Conservation (phyloP, 2,888 invertebrate species). For the Trissolcus brochymenae region DNA sequence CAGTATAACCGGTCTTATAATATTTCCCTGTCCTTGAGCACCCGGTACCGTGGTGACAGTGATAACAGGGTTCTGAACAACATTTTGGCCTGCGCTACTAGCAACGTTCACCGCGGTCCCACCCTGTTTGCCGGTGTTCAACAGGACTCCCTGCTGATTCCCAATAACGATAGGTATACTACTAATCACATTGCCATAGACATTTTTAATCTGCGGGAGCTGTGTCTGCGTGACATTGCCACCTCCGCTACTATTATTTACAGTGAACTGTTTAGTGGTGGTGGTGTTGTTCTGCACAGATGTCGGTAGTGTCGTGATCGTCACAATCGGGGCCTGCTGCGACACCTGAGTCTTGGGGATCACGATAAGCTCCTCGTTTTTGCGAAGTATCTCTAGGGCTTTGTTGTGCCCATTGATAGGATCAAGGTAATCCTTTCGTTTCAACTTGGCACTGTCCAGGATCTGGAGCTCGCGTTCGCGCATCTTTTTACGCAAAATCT, state of each 20-base stretch:
- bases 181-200: conserved; percentile 59
- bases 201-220: conserved; percentile 52
- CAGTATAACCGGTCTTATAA: conserved; percentile 57
- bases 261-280: conserved; percentile 14
- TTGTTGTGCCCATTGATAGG: conserved; percentile 63
- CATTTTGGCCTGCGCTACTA: neutral
- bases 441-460: conserved; percentile 64
- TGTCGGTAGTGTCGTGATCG: conserved; percentile 57
- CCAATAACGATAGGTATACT: conserved; percentile 62
- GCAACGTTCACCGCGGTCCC: neutral
- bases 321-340: conserved; percentile 55
- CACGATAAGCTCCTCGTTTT: conserved; percentile 71
- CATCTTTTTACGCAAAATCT: conserved; percentile 69
- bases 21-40: conserved; percentile 42
- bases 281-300: neutral
- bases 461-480: conserved; percentile 70
- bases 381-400: conserved; percentile 67
- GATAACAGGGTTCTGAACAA: conserved; percentile 37
- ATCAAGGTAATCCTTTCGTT: conserved; percentile 66
- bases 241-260: conserved; percentile 13
- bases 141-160: conserved; percentile 57
- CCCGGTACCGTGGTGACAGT: conserved; percentile 53
- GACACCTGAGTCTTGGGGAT: conserved; percentile 64
- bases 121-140: conserved; percentile 44
- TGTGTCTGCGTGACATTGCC: conserved; percentile 41